phyloP scores from a whole-genome alignment of 2,113 vertebrate species.

The Sula dactylatra region DNA sequence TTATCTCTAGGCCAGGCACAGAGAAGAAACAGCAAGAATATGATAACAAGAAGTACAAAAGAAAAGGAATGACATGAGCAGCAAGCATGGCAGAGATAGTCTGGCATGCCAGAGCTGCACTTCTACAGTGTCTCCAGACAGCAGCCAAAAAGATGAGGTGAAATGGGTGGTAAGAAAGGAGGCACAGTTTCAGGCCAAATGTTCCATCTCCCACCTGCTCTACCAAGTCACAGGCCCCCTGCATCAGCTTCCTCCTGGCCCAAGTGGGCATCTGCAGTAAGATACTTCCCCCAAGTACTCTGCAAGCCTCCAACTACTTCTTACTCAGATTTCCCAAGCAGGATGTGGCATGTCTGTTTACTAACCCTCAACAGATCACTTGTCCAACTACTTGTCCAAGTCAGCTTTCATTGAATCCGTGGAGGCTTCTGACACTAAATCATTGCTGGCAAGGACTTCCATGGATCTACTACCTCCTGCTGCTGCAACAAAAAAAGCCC shows the following conservation, averaged over 20 bases:
- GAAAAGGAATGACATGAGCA: background rate
- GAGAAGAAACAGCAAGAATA: background rate
- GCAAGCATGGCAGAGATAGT: background rate
- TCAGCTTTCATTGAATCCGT: background rate
- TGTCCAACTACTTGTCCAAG: background rate
- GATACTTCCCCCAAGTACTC: background rate
- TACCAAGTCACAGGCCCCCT: fast-evolving
- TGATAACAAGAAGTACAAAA: background rate
- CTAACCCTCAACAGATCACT: background rate
- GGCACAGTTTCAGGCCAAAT: background rate
- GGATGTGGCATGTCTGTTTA: background rate
- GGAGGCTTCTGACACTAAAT: background rate
- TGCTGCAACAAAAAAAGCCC: no score
- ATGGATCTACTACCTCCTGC: background rate
- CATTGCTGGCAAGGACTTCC: background rate
- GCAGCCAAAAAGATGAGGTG: background rate
- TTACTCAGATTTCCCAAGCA: background rate
- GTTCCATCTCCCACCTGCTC: background rate
- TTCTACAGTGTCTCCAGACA: background rate
- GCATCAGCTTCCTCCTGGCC: background rate
- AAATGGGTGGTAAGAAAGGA: background rate
- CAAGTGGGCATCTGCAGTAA: background rate
- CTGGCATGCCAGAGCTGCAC: background rate
- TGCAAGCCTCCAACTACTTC: background rate
- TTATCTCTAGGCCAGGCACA: background rate